These are phyloP conservation scores for Psococerastis gibbosa DNA, from an alignment of 2,888 invertebrate genomes.

Conservation along the genomic window DNA sequence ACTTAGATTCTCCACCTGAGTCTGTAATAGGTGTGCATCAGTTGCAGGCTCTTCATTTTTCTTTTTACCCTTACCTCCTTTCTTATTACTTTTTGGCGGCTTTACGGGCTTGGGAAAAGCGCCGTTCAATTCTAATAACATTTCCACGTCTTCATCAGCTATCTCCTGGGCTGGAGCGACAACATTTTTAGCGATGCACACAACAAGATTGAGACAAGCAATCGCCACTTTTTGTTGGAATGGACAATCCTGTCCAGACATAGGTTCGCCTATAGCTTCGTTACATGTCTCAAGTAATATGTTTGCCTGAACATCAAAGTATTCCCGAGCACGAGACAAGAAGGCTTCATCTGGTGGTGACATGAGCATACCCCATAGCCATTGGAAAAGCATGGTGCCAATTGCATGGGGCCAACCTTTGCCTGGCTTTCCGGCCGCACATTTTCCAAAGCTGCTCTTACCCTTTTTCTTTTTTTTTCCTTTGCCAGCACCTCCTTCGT, in stretches of 20 bases:
- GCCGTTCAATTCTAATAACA: background rate
- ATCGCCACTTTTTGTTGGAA: no score
- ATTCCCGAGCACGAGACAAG: background rate
- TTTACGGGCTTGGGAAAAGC: background rate
- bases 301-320: constrained; percentile 8
- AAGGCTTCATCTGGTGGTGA: constrained; percentile 4
- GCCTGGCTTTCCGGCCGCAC: background rate
- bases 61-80: background rate
- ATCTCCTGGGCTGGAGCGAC: background rate
- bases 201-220: constrained; percentile 2
- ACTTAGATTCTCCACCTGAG: no score
- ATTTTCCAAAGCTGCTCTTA: no score
- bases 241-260: background rate
- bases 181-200: constrained; percentile 1
- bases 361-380: background rate
- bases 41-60: background rate
- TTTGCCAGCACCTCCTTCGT: background rate
- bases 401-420: constrained; percentile 1
- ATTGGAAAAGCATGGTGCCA: background rate
- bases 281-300: background rate
- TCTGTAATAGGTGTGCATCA: background rate
- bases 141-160: background rate
- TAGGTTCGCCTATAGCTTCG: background rate
- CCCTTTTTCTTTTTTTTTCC: background rate
- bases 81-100: background rate